Conservation (phyloP, 2,888 invertebrate genomes). For the Torymus tubicola region DNA sequence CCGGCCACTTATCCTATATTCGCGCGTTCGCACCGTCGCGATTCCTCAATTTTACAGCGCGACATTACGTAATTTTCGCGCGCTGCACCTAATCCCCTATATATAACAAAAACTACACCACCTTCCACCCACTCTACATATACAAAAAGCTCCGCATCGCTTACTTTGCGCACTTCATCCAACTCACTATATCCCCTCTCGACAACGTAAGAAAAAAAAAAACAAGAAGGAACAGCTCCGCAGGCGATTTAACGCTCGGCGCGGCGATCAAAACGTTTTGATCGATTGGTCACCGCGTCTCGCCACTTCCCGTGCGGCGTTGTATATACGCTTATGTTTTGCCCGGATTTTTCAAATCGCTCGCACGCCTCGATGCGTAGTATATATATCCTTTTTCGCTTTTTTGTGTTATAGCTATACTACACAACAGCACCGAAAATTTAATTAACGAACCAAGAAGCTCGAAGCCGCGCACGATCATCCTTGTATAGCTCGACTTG, state of each 20-base stretch:
- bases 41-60: too few relatives aligned
- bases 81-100: too few relatives aligned
- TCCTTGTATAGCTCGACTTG: not conserved
- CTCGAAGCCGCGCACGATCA: conserved; percentile 33
- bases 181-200: too few relatives aligned
- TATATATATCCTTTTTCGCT: not conserved
- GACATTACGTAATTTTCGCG: too few relatives aligned
- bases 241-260: conserved; percentile 41
- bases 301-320: not conserved
- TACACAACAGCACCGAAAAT: conserved; percentile 44
- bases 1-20: too few relatives aligned
- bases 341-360: conserved; percentile 46
- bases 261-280: conserved; percentile 40
- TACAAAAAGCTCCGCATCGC: too few relatives aligned
- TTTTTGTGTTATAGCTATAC: not conserved
- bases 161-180: too few relatives aligned
- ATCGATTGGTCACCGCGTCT: conserved; percentile 38
- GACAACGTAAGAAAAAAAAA: not conserved
- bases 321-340: not conserved
- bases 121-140: too few relatives aligned
- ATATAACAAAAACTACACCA: too few relatives aligned
- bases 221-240: not conserved
- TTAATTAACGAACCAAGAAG: conserved; percentile 60
- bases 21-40: too few relatives aligned
- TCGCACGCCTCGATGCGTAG: conserved; percentile 41